Evolutionary conservation across 1,140 invertebrate species (phyloP), one percentile per base, ranked within the genome.

Genomic region (Magallana gigas): DNA sequence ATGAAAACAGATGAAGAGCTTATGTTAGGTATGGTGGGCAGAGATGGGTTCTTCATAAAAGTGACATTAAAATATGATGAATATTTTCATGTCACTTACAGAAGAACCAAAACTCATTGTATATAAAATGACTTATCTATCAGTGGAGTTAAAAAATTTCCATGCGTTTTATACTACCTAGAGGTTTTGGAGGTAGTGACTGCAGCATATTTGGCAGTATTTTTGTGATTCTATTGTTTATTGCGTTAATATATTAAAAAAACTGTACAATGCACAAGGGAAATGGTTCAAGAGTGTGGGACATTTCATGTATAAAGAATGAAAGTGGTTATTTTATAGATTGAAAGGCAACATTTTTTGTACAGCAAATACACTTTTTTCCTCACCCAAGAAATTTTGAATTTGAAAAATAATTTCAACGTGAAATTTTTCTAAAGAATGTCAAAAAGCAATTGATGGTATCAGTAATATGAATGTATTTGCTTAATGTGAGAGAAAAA

Each of bases 1-100:
- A 76, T 76, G 23, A 76, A 76, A 23, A 76, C 68, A 76, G 68
- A 76, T 76, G 68, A 76, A 76, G 68, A 76, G 36, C 23, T 76
- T 8, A 76, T 76, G 68, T 36, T 76, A 76, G 68, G 68, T 76
- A 76, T 36, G 68, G 68, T 29, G 14, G 6, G 23, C 12, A 12
- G 68, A 29, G 68, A 76, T 8, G 68, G 68, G 68, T 29, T 76
- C 23, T 76, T 76, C 23, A 18, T 9, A 23, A 18, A 76, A 76
- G 68, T 76, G 68, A 76, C 68, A 76, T 76, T 76, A 76, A 76
- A 76, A 76, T 76, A 11, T 18, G 29, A 11, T 76, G 23, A 29
- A 18, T 76, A 29, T 76, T 76, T 76, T 76, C 68, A 76, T 29
- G 68, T 76, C 68, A 76, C 68, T 76, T 76, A 29, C 9, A 76